phyloP scores from a whole-genome alignment of 2,888 invertebrate species.

The Diplazon laetatorius region DNA sequence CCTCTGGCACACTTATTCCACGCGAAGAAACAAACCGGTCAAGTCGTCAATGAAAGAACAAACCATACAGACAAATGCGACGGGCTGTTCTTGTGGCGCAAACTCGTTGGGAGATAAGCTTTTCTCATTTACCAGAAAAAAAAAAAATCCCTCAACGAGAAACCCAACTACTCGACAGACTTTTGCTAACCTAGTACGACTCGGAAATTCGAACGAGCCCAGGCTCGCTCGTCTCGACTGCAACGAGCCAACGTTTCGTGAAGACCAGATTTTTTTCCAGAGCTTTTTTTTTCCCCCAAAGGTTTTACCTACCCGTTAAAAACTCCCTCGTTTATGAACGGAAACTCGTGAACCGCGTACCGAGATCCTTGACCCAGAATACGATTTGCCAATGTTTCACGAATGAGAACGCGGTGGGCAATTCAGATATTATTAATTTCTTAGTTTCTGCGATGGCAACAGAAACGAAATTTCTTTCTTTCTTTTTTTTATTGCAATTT shows the following conservation, averaged over 20 bases:
- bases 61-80: not conserved
- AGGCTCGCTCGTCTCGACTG: constrained; percentile 1
- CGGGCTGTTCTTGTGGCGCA: not conserved
- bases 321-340: constrained; percentile 17
- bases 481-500: not conserved
- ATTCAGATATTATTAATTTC: constrained; percentile 42
- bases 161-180: constrained; percentile 1
- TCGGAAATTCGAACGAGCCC: constrained; percentile 36
- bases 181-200: constrained; percentile 17
- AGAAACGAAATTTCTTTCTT: not conserved
- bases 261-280: constrained; percentile 46
- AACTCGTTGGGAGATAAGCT: constrained; percentile 13
- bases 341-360: constrained; percentile 28
- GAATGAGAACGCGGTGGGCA: constrained; percentile 6
- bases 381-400: constrained; percentile 42
- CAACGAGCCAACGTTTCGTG: constrained; percentile 19
- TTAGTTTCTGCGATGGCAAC: not conserved
- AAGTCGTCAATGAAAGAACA: not conserved
- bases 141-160: constrained; percentile 1
- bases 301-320: too few relatives aligned
- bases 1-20: not conserved
- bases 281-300: too few relatives aligned
- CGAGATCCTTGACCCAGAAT: constrained; percentile 60
- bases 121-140: constrained; percentile 4
- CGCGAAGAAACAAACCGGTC: not conserved